phyloP scores from a whole-genome alignment of 37 sponge, comb jelly and placozoan genomes.

The Halichondria panicea region DNA sequence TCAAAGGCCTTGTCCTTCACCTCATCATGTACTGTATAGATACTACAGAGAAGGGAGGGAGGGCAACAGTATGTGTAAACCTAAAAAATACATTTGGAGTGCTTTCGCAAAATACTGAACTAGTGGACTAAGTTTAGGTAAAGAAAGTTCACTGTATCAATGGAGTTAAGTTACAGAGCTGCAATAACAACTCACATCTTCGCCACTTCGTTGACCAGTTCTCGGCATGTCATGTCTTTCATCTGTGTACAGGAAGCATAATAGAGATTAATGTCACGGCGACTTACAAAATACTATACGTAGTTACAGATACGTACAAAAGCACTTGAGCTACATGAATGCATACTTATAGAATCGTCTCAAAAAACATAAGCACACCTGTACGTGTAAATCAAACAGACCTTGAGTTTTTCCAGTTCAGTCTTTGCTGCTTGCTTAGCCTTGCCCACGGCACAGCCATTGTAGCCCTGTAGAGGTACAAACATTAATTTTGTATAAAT shows the following conservation, averaged over 20 bases:
- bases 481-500: too few species aligned
- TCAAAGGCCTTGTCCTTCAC: constrained; percentile 97
- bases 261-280: too few species aligned
- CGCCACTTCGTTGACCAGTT: constrained; percentile 91
- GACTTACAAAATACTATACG: too few species aligned
- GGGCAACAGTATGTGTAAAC: not conserved
- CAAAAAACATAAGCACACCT: too few species aligned
- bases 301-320: too few species aligned
- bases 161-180: not conserved
- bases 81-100: not conserved
- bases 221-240: constrained; percentile 71
- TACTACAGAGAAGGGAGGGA: constrained; percentile 40
- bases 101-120: not conserved
- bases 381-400: too few species aligned
- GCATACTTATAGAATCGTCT: too few species aligned
- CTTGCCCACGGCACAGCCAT: constrained; percentile 95
- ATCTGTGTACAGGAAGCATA: constrained; percentile 35
- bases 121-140: not conserved
- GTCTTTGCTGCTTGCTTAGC: constrained; percentile 97
- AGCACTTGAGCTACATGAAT: not conserved
- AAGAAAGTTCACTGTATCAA: not conserved
- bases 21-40: constrained; percentile 94
- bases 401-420: constrained; percentile 94
- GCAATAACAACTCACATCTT: constrained; percentile 61
- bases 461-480: constrained; percentile 75